A percentile compares a stretch with the other conserved stretches of the same genome.
phyloP scores from a whole-genome alignment of 2,888 invertebrate species.

The Melinopterus prodromus region DNA sequence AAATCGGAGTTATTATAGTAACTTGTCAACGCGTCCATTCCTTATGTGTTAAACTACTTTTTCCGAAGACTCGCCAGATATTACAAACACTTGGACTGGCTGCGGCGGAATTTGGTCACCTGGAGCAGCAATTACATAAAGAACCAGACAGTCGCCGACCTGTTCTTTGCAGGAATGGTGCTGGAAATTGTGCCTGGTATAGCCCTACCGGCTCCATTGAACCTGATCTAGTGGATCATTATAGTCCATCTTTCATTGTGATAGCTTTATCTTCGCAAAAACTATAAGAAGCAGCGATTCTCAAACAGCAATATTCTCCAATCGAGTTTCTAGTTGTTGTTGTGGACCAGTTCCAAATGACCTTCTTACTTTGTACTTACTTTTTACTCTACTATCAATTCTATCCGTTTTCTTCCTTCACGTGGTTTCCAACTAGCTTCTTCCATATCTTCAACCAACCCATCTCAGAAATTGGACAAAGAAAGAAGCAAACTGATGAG shows the following conservation, averaged over 20 bases:
- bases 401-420: too few relatives aligned
- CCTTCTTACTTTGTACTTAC: too few relatives aligned
- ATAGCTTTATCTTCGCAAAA: not conserved
- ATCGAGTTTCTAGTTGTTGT: not conserved
- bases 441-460: too few relatives aligned
- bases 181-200: not conserved
- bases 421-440: too few relatives aligned
- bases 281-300: not conserved
- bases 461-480: too few relatives aligned
- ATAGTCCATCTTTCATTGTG: not conserved
- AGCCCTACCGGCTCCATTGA: not conserved
- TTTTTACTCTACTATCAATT: too few relatives aligned
- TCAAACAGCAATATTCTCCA: not conserved
- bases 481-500: too few relatives aligned
- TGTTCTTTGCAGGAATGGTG: not conserved
- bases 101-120: not conserved
- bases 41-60: slow-evolving; percentile 29
- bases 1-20: slow-evolving; percentile 30
- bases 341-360: too few relatives aligned
- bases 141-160: not conserved
- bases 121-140: not conserved
- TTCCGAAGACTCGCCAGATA: slow-evolving; percentile 10
- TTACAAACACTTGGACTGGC: not conserved
- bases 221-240: slow-evolving; percentile 4
- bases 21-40: slow-evolving; percentile 32